Evolutionary conservation across 2,888 invertebrate species (phyloP).

Genomic region (Blastobasis adustella): DNA sequence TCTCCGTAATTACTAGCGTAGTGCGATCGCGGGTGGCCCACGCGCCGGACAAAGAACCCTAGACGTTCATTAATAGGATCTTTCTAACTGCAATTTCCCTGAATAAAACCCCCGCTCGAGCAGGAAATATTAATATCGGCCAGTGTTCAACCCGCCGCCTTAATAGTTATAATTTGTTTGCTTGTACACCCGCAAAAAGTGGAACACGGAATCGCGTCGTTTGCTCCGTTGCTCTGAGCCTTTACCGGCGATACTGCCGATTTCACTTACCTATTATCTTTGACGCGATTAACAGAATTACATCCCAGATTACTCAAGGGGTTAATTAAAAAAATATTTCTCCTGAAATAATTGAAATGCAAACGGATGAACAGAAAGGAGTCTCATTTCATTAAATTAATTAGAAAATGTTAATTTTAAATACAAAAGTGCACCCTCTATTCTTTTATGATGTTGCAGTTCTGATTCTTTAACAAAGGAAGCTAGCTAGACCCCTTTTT

Average conservation of each 20-base stretch:
- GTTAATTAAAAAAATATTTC: neutral
- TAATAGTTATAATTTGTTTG: slow-evolving; percentile 63
- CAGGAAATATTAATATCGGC: slow-evolving; percentile 68
- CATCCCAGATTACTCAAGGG: neutral
- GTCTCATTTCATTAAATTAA: no score
- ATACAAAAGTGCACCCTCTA: slow-evolving; percentile 2
- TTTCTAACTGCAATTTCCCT: slow-evolving; percentile 36
- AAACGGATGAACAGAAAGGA: no score
- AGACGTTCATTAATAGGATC: slow-evolving; percentile 74
- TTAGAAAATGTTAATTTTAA: slow-evolving; percentile 1
- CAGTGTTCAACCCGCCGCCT: slow-evolving; percentile 48
- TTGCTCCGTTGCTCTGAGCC: neutral
- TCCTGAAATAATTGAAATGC: no score
- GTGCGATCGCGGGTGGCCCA: slow-evolving; percentile 69
- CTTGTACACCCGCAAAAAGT: slow-evolving; percentile 21
- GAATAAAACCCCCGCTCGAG: slow-evolving; percentile 59
- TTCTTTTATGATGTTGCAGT: slow-evolving; percentile 8
- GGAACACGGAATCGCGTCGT: neutral
- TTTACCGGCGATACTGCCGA: no score
- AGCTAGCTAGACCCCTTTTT: slow-evolving; percentile 30
- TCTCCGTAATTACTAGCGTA: slow-evolving; percentile 71
- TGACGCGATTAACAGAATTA: neutral
- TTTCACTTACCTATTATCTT: no score
- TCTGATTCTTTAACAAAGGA: slow-evolving; percentile 35
- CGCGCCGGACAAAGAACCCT: slow-evolving; percentile 59